phyloP scores from a whole-genome alignment of 2,888 invertebrate species.

The Cephalotes varians region DNA sequence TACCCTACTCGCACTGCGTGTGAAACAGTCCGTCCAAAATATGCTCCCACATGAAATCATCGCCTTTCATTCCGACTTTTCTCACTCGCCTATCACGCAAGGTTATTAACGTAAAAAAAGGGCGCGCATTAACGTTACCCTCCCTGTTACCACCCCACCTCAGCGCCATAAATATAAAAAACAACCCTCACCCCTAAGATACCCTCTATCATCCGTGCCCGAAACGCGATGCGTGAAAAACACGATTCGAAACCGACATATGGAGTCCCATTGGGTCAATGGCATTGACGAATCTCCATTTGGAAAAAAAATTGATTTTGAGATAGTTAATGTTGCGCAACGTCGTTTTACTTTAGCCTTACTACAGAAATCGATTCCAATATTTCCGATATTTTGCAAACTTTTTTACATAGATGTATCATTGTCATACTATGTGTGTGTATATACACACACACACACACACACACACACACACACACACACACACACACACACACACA shows the following conservation, averaged over 20 bases:
- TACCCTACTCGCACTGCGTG: constrained; percentile 25
- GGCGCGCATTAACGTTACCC: constrained; percentile 80
- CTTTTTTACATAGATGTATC: not conserved
- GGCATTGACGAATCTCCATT: constrained; percentile 19
- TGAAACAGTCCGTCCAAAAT: constrained; percentile 48
- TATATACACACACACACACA: no score
- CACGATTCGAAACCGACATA: constrained; percentile 81
- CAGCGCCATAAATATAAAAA: constrained; percentile 80
- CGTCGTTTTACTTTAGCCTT: not conserved
- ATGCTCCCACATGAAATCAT: constrained; percentile 70
- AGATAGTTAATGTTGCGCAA: constrained; percentile 46
- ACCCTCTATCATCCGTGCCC: constrained; percentile 64
- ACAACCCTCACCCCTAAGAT: constrained; percentile 74
- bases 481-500: no score
- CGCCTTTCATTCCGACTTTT: constrained; percentile 71
- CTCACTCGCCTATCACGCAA: constrained; percentile 75
- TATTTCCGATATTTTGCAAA: not conserved
- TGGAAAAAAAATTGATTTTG: constrained; percentile 34
- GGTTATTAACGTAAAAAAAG: constrained; percentile 79
- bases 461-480: no score
- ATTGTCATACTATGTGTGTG: not conserved
- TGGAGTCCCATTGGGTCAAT: constrained; percentile 67
- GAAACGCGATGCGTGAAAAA: constrained; percentile 74
- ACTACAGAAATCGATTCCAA: not conserved
- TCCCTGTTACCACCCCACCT: constrained; percentile 45